Evolutionary conservation across 2,113 vertebrate genomes (phyloP), one percentile per base, ranked within the genome.

Genomic region (Cyprinodon variegatus): DNA sequence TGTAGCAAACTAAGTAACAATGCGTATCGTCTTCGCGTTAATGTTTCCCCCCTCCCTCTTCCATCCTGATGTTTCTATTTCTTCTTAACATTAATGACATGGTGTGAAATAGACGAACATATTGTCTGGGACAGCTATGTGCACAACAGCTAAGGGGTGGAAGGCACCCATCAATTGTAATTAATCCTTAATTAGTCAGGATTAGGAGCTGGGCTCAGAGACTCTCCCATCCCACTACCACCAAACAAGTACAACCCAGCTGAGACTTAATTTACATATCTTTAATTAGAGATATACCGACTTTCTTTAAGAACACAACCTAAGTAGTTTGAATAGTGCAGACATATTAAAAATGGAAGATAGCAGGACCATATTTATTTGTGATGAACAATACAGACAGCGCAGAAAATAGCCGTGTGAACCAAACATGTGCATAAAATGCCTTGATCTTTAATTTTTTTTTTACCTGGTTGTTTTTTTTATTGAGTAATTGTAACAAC

Each of bases 131-230:
- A 86, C 86, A 84, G 79, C 74, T 74, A 71, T 72, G 80, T 70
- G 79, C 77, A 71, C 64, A 80, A 85, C 84, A 86, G 79, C 81
- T 70, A 76, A 88, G 88, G 89, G 91, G 88, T 90, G 90, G 92
- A 92, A 91, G 91, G 87, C 90, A 88, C 91, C 91, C 93, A 95
- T 95, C 93, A 92, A 93, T 93, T 93, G 92, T 93, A 94, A 95
- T 95, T 94, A 95, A 94, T 94, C 90, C 92, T 91, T 94, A 94
- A 94, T 95, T 95, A 95, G 93, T 94, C 91, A 89, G 91, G 93
- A 95, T 94, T 95, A 94, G 86, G 84, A 91, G 89, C 76, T 65
- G 80, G 86, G 88, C 86, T 91, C 77, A 29, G 72, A 87, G 84
- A 90, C 66, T 87, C 91, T 83, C 87, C 83, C 86, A 82, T 82